Base-by-base conservation (phyloP, 2,888 invertebrate genomes). In the Catonia carolina region DNA sequence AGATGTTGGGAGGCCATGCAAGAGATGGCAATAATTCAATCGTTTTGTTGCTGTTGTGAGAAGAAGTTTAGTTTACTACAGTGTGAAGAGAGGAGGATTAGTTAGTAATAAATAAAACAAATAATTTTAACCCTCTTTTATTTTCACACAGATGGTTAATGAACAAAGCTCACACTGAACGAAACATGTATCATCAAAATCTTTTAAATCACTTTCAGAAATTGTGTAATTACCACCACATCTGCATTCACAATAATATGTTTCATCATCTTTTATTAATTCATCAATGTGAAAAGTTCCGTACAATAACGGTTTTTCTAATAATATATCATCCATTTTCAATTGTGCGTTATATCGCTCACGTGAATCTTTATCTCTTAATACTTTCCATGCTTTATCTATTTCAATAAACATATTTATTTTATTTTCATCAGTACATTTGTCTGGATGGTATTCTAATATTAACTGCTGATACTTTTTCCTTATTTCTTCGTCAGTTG, bases 331-430 rank as follows among this genome's bases (percentile, higher is more conserved):
- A 2, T 22, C 22, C 45, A 45, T 45, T 27, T 27, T 27, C 22
- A 45, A 27, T 45, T 23, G 45, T 14, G 45, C 45, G 22, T 45
- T 27, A 8, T 45, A 45, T 7, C 2, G 12, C 27, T 18, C 27
- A 18, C 45, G 18, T 10, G 23, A 45, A 6, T 45, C 23, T 45
- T 22, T 22, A 45, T 45, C 45, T 3, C 45, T 6, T 14, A 45
- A 27, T 7, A 45, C 22, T 45, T 45, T 45, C 45, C 45, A 45
- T 1, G 45, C 45, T 45, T 45, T 45, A 27, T 45, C 45, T 22
- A 45, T 18, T 18, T 22, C 45, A 23, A 45, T 27, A 8, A 45
- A 45, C 10, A 10, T 17, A 10, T 41, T 17, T 15, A 10, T 14
- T 15, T 41, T n/a, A 5, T 22, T 45, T 22, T 6, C 12, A 27